Evolutionary conservation across 2,113 vertebrate genomes (phyloP).

Genomic region (Tautogolabrus adspersus): DNA sequence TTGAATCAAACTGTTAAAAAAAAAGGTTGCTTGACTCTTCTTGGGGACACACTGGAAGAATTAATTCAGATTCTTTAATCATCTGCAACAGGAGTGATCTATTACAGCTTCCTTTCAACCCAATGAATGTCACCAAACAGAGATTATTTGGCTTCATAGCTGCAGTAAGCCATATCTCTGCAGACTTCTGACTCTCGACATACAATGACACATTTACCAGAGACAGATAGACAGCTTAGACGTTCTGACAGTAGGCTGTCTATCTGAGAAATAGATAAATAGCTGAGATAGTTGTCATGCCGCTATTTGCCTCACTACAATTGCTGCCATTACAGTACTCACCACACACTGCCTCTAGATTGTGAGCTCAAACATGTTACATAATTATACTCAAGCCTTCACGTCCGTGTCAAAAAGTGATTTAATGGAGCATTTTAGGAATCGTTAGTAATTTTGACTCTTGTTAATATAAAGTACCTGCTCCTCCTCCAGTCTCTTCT

Average conservation of each 20-base stretch:
- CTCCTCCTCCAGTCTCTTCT: constrained; percentile 90
- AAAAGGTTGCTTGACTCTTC: too few species aligned
- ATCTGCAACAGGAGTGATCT: too few species aligned
- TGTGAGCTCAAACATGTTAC: not conserved
- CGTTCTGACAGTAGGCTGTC: not conserved
- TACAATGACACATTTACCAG: too few species aligned
- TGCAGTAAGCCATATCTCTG: not conserved
- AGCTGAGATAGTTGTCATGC: not conserved
- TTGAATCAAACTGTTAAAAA: too few species aligned
- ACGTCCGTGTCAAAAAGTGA: not conserved
- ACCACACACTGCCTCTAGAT: not conserved
- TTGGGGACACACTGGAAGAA: too few species aligned
- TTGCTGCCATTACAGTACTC: not conserved
- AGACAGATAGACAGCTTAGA: too few species aligned
- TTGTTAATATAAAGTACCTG: constrained; percentile 79
- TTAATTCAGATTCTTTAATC: too few species aligned
- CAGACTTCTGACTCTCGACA: not conserved
- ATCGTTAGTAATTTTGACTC: not conserved
- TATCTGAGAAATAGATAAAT: not conserved
- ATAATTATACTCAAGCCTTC: constrained; percentile 11
- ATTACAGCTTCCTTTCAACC: too few species aligned
- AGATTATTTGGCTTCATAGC: too few species aligned
- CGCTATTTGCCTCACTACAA: not conserved
- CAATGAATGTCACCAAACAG: not conserved
- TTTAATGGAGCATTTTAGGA: not conserved